A percentile compares a stretch with the other conserved stretches of the same genome.
phyloP scores from a whole-genome alignment of 2,113 vertebrate genomes.

The Brachionichthys hirsutus region DNA sequence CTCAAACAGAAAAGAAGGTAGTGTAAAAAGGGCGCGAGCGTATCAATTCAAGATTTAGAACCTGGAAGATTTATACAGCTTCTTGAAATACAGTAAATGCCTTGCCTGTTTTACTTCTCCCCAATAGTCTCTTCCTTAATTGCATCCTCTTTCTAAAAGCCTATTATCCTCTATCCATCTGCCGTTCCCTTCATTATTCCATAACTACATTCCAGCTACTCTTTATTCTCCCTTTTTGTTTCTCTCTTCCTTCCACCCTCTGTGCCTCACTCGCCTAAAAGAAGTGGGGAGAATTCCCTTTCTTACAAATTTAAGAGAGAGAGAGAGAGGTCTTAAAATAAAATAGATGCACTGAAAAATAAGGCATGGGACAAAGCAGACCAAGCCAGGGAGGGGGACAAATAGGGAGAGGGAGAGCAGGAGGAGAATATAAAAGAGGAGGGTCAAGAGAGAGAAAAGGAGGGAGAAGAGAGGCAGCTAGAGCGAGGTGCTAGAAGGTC shows the following conservation, averaged over 20 bases:
- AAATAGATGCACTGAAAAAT: conserved; percentile 75
- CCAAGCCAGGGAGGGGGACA: conserved; percentile 24
- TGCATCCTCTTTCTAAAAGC: conserved; percentile 69
- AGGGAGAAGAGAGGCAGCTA: conserved; percentile 62
- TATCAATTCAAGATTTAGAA: conserved; percentile 70
- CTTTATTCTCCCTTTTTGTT: conserved; percentile 67
- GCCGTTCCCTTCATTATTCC: conserved; percentile 67
- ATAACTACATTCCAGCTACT: conserved; percentile 72
- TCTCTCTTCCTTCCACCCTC: conserved; percentile 69
- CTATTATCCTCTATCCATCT: conserved; percentile 49
- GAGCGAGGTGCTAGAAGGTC: conserved; percentile 79
- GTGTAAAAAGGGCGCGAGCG: conserved; percentile 38
- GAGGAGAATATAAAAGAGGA: conserved; percentile 70
- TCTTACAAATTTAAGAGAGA: conserved; percentile 56
- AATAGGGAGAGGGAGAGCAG: conserved; percentile 34
- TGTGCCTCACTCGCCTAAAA: conserved; percentile 51
- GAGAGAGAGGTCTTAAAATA: conserved; percentile 68
- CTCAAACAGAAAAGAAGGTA: conserved; percentile 38
- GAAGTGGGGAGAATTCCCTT: conserved; percentile 55
- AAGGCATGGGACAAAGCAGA: conserved; percentile 70
- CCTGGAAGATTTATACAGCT: conserved; percentile 63
- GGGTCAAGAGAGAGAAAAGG: conserved; percentile 66
- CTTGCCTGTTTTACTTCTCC: conserved; percentile 59
- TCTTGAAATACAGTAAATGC: conserved; percentile 75
- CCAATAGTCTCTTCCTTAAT: conserved; percentile 69